Evolutionary conservation across 1,140 invertebrate genomes (phyloP).

Genomic region (Cherax destructor): DNA sequence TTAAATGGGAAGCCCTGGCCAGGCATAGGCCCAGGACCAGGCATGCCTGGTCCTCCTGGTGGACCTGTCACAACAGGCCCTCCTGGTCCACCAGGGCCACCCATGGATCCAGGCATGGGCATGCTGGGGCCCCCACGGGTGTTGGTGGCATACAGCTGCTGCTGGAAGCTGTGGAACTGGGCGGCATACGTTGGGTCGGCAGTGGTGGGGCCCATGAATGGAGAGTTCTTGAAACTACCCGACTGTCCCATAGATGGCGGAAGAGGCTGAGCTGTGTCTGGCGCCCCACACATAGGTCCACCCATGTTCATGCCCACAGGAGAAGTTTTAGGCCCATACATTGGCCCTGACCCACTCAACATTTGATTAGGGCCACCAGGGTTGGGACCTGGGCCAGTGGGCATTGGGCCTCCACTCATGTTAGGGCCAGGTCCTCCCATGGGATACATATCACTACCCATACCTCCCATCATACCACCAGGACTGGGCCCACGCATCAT

Average conservation of each 20-base stretch:
- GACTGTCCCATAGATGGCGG: slow-evolving; percentile 87
- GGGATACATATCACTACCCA: slow-evolving; percentile 73
- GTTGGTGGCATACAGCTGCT: slow-evolving; percentile 93
- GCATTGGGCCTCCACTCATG: slow-evolving; percentile 73
- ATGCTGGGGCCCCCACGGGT: slow-evolving; percentile 76
- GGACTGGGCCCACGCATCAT: slow-evolving; percentile 73
- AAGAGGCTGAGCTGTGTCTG: slow-evolving; percentile 81
- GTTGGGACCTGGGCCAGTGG: slow-evolving; percentile 68
- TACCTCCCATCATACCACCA: slow-evolving; percentile 74
- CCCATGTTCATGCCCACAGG: slow-evolving; percentile 73
- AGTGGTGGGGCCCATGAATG: slow-evolving; percentile 86
- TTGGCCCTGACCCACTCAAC: slow-evolving; percentile 75
- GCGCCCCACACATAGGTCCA: slow-evolving; percentile 77
- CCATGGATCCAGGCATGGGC: slow-evolving; percentile 68
- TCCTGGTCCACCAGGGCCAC: slow-evolving; percentile 53
- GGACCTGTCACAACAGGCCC: slow-evolving; percentile 68
- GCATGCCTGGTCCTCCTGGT: slow-evolving; percentile 66
- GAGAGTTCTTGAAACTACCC: slow-evolving; percentile 84
- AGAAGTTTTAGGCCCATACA: slow-evolving; percentile 73
- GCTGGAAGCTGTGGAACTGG: slow-evolving; percentile 96
- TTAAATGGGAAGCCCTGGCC: slow-evolving; percentile 71
- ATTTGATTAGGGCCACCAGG: slow-evolving; percentile 72
- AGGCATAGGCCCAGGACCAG: slow-evolving; percentile 69
- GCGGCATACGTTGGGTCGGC: slow-evolving; percentile 94
- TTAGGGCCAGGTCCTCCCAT: slow-evolving; percentile 70